Conservation (phyloP, 2,113 vertebrate genomes). For the Cricetomys ansorgei region DNA sequence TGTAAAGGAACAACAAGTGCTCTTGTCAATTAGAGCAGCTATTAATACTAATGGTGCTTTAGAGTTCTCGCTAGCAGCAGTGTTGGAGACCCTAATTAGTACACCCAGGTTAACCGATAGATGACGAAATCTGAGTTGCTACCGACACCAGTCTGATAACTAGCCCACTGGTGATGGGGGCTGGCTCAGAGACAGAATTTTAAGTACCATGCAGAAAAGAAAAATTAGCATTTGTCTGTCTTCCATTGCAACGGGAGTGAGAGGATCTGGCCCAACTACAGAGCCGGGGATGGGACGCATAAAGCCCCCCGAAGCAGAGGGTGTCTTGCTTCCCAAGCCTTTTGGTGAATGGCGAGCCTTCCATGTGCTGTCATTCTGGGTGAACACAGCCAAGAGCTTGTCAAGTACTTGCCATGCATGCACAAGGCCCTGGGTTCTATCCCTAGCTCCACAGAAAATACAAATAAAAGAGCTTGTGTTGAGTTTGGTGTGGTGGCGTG, state of each 20-base stretch:
- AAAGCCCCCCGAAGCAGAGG: not conserved
- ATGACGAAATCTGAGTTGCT: constrained; percentile 30
- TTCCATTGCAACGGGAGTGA: not conserved
- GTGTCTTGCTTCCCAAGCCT: constrained; percentile 42
- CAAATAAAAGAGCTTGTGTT: not conserved
- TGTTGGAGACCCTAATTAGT: constrained; percentile 54
- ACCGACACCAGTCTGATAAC: constrained; percentile 52
- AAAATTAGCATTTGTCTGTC: constrained; percentile 75
- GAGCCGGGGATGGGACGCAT: constrained; percentile 16
- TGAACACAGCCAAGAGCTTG: not conserved
- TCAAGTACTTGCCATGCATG: not conserved
- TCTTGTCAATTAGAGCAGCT: not conserved
- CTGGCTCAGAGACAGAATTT: constrained; percentile 72
- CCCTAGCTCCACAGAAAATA: not conserved
- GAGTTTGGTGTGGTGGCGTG: not conserved
- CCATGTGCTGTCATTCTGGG: not conserved
- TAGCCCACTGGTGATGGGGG: constrained; percentile 20
- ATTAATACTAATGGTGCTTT: constrained; percentile 45
- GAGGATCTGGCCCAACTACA: not conserved
- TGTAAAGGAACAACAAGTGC: constrained; percentile 32
- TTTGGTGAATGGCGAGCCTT: constrained; percentile 52
- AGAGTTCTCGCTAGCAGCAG: constrained; percentile 47
- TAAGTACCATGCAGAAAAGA: constrained; percentile 63
- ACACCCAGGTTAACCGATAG: constrained; percentile 1
- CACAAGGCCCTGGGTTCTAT: not conserved